Evolutionary conservation across 2,888 invertebrate species (phyloP), one percentile per base, ranked within the genome.

Genomic region (Norana najaformis): DNA sequence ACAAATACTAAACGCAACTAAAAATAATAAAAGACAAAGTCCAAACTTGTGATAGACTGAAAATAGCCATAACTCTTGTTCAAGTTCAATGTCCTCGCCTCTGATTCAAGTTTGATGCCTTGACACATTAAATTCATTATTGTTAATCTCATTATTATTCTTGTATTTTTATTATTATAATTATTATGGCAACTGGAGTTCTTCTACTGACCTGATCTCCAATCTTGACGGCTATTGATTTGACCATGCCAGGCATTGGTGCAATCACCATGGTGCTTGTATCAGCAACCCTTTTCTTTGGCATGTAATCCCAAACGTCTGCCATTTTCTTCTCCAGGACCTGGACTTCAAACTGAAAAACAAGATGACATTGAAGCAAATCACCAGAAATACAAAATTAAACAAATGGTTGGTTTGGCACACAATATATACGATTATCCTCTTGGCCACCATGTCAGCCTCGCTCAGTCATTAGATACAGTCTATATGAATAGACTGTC

Each of bases 171-270:
- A n/a, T 69, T n/a, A 69, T n/a, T 69, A 69, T 30, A n/a, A 69
- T 8, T n/a, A 13, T n/a, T 6, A 69, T 69, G 23, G 23, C 13
- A 3, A 53, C 23, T 69, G 30, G 30, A 20, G 85, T 85, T 85
- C 23, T 36, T 35, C 37, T 1, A 85, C 93, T 92, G 92, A 95
- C 95, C 92, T 93, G 93, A 91, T 96, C 95, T 39, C 96, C 96
- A 88, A 95, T 95, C 93, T 95, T 93, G 89, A 96, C 96, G 34
- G 95, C 93, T 30, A 96, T 95, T 37, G 95, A 95, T 94, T 96
- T 96, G 83, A 96, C 96, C 90, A 96, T 94, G 35, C 96, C 96
- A 36, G 96, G 96, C 96, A 96, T 96, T 23, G 96, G 96, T n/a
- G 96, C 96, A 89, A 95, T 93, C 36, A 96, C 94, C 91, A 96